These are phyloP conservation scores for Trachymyrmex septentrionalis DNA, from an alignment of 1,140 invertebrate species.

Conservation along the genomic window DNA sequence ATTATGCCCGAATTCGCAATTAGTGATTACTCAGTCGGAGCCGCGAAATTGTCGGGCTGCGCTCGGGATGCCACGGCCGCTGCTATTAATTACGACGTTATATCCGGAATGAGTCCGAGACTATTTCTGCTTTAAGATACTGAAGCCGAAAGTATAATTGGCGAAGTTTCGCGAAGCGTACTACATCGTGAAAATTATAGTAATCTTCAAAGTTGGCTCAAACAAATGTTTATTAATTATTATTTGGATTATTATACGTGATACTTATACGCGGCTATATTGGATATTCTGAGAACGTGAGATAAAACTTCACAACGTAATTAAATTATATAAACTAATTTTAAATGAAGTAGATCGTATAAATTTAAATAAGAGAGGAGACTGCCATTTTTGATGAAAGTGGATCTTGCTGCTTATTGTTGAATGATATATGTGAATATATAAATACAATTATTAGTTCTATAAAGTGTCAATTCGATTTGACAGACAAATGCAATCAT, in stretches of 20 bases:
- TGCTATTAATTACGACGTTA: constrained; percentile 49
- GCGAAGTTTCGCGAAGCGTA: constrained; percentile 30
- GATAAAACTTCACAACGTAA: not conserved
- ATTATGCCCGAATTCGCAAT: constrained; percentile 60
- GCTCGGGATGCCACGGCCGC: constrained; percentile 28
- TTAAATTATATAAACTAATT: not conserved
- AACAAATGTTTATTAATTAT: constrained; percentile 23
- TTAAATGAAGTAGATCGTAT: not conserved
- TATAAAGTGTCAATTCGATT: too few species aligned
- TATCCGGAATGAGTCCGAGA: constrained; percentile 43
- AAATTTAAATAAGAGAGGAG: too few species aligned
- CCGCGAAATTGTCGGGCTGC: constrained; percentile 30
- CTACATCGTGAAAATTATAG: constrained; percentile 36
- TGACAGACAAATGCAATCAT: too few species aligned
- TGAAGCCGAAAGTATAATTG: constrained; percentile 42
- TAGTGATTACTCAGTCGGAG: constrained; percentile 32
- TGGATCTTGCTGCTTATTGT: too few species aligned
- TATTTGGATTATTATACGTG: not conserved
- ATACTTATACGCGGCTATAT: not conserved
- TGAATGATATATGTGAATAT: too few species aligned
- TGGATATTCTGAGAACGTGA: not conserved
- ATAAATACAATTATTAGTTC: too few species aligned
- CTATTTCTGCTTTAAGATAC: constrained; percentile 50
- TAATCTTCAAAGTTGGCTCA: constrained; percentile 1
- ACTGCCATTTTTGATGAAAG: too few species aligned